Conservation (phyloP, 1,140 invertebrate genomes). For the Physella acuta region DNA sequence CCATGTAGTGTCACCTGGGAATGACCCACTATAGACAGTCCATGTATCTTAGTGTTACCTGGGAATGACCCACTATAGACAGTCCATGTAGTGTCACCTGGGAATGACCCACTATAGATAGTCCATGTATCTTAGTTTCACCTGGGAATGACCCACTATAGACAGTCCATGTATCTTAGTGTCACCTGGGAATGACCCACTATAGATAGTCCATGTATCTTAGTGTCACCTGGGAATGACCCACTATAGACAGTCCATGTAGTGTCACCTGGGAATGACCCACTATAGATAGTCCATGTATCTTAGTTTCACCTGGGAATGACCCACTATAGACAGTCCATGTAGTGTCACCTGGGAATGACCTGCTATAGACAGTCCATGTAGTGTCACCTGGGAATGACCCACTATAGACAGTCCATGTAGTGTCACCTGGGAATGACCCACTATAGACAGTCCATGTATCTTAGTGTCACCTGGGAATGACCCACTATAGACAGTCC, state of each 20-base stretch:
- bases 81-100: background rate
- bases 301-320: background rate
- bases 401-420: background rate
- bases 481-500: constrained; percentile 48
- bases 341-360: background rate
- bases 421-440: background rate
- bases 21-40: too few species aligned
- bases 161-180: background rate
- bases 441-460: background rate
- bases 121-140: background rate
- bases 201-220: background rate
- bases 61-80: background rate
- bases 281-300: too few species aligned
- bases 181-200: background rate
- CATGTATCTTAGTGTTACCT: background rate
- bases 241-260: constrained; percentile 42
- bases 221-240: constrained; percentile 39
- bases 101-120: background rate
- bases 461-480: constrained; percentile 32
- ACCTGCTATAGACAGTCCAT: background rate
- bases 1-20: constrained; percentile 40
- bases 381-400: background rate
- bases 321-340: background rate
- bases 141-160: background rate
- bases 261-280: constrained; percentile 42